These are phyloP conservation scores for Melanogrammus aeglefinus DNA, from an alignment of 2,797 vertebrate genomes.

Conservation along the genomic window DNA sequence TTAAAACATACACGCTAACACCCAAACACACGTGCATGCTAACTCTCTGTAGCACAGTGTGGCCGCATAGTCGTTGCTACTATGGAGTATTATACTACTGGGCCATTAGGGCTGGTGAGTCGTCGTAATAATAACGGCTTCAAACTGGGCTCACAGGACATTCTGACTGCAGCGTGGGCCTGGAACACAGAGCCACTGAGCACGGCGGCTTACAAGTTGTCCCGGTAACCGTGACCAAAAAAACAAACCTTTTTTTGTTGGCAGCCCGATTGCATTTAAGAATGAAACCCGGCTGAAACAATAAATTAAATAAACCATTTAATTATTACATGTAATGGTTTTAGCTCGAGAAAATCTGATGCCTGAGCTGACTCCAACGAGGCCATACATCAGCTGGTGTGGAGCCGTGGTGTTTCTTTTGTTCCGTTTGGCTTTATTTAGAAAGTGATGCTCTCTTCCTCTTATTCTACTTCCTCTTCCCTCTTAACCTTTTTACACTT, in stretches of 20 bases:
- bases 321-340: not conserved
- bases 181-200: not conserved
- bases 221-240: not conserved
- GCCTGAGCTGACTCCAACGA: not conserved
- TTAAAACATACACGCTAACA: not conserved
- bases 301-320: not conserved
- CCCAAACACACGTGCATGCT: not conserved
- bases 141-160: slow-evolving; percentile 50
- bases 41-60: not conserved
- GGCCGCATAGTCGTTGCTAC: slow-evolving; percentile 31
- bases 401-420: not conserved
- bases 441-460: not conserved
- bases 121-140: slow-evolving; percentile 46
- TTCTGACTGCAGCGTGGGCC: slow-evolving; percentile 22
- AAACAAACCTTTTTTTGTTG: not conserved
- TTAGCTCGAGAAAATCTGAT: not conserved
- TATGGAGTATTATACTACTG: slow-evolving; percentile 27
- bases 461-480: not conserved
- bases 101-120: slow-evolving; percentile 53
- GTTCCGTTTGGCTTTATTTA: not conserved
- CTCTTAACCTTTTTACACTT: not conserved
- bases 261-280: not conserved
- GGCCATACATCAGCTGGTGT: not conserved
- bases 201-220: not conserved
- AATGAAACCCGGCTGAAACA: not conserved